phyloP scores from a whole-genome alignment of 2,797 vertebrate genomes.

The Urosaurus nigricauda region DNA sequence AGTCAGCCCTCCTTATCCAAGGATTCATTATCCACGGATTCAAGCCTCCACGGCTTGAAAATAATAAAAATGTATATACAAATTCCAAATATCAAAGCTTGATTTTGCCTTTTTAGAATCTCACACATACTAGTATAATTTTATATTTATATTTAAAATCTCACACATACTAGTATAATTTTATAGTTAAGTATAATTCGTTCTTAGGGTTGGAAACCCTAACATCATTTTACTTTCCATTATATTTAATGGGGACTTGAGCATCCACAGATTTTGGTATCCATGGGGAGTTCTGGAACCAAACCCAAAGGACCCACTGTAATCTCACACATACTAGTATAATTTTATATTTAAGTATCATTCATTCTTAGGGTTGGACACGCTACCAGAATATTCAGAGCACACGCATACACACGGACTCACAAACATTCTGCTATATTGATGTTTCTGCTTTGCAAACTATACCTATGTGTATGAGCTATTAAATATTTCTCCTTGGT shows the following conservation, averaged over 20 bases:
- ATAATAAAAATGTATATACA: no score
- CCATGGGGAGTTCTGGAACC: no score
- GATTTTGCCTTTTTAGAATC: no score
- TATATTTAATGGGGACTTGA: no score
- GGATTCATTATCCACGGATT: no score
- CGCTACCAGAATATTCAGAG: slow-evolving; percentile 38
- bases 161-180: neutral
- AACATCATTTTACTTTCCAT: neutral
- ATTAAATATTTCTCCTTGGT: slow-evolving; percentile 45
- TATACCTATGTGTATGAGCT: slow-evolving; percentile 27
- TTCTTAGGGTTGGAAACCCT: slow-evolving; percentile 27
- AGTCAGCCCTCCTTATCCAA: no score
- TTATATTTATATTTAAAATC: no score
- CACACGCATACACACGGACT: slow-evolving; percentile 26
- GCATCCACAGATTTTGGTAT: no score
- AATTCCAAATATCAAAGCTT: no score
- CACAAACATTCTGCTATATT: slow-evolving; percentile 22
- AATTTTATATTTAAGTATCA: slow-evolving; percentile 25
- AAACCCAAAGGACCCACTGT: neutral
- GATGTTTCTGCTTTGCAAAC: slow-evolving; percentile 44
- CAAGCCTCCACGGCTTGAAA: no score
- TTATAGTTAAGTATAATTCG: slow-evolving; percentile 26
- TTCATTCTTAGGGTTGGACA: slow-evolving; percentile 18
- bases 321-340: neutral
- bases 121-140: no score